phyloP scores from a whole-genome alignment of 92 coral and sea anemone species.

The Virgularia gustaviana region DNA sequence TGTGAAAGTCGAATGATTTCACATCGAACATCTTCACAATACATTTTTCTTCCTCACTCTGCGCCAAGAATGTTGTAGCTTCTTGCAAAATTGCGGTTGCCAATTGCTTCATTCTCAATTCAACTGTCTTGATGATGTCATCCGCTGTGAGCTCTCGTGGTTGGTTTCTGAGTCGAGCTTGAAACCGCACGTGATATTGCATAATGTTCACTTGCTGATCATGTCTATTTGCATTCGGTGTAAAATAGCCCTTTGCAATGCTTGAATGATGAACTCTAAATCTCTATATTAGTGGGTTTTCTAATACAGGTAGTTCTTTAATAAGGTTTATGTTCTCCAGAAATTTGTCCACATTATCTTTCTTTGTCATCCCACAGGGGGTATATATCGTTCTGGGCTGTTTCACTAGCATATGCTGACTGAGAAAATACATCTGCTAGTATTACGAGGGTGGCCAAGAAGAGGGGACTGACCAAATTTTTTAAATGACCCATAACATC shows the following conservation, averaged over 20 bases:
- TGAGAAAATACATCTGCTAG: slow-evolving; percentile 26
- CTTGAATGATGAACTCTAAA: slow-evolving; percentile 9
- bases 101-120: slow-evolving; percentile 14
- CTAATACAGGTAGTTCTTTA: slow-evolving; percentile 4
- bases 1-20: slow-evolving; percentile 12
- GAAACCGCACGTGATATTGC: slow-evolving; percentile 10
- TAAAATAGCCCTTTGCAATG: neutral
- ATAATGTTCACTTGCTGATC: slow-evolving; percentile 15
- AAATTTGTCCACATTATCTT: slow-evolving; percentile 3
- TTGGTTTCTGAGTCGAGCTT: slow-evolving; percentile 5
- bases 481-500: slow-evolving; percentile 13
- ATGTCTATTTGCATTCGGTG: neutral
- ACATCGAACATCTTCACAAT: slow-evolving; percentile 27
- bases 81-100: slow-evolving; percentile 3
- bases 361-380: slow-evolving; percentile 12
- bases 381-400: slow-evolving; percentile 6
- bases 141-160: neutral
- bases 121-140: slow-evolving; percentile 5
- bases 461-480: slow-evolving; percentile 9
- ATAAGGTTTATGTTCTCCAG: slow-evolving; percentile 8
- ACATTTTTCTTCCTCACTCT: slow-evolving; percentile 9
- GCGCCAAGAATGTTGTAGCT: slow-evolving; percentile 2
- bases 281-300: slow-evolving; percentile 15
- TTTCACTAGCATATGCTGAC: slow-evolving; percentile 17
- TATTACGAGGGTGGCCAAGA: neutral